These are phyloP conservation scores for Brachionus manjavacas DNA, from an alignment of 1,140 invertebrate genomes.

Conservation along the genomic window DNA sequence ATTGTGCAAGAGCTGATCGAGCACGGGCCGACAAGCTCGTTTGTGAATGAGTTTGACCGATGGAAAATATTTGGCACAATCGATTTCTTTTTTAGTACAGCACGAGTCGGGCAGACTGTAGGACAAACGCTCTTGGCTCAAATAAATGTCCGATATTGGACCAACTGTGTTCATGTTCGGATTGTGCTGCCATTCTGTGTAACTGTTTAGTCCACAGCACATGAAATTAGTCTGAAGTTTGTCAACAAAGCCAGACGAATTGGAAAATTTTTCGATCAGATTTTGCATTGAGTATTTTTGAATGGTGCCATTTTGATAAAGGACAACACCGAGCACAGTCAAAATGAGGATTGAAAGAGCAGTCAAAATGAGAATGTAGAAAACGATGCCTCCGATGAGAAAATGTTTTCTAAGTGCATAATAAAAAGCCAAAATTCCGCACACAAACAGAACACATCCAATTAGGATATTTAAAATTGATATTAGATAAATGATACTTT, in stretches of 20 bases:
- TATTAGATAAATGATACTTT: not conserved
- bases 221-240: not conserved
- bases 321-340: not conserved
- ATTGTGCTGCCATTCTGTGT: not conserved
- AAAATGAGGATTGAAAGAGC: not conserved
- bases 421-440: not conserved
- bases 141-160: not conserved
- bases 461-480: not conserved
- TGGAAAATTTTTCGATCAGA: not conserved
- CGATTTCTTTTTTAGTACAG: not conserved
- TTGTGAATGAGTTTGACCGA: not conserved
- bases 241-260: not conserved
- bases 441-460: not conserved
- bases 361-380: not conserved
- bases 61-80: not conserved
- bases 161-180: not conserved
- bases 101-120: slow-evolving; percentile 9
- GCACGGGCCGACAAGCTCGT: not conserved
- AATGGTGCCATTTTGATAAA: not conserved
- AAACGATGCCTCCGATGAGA: not conserved
- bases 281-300: not conserved
- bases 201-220: slow-evolving; percentile 7
- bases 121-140: not conserved
- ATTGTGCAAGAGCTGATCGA: not conserved
- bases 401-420: not conserved